Base-by-base conservation (phyloP, 2,113 vertebrate species). In the Nymphicus hollandicus region DNA sequence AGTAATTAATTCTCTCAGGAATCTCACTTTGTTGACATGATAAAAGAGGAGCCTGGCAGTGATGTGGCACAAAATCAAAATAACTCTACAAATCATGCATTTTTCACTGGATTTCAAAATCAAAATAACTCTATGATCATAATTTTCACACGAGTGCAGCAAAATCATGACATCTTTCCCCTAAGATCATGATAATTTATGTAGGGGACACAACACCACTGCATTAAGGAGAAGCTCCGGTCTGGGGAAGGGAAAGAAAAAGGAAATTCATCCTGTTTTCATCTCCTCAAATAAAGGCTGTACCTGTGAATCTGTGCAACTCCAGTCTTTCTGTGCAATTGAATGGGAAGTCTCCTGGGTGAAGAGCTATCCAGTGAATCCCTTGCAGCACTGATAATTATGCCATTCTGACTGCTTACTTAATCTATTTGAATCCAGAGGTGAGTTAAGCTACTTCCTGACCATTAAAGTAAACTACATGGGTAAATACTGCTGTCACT, bases 401-500 rank as follows among this genome's bases (percentile, higher is more conserved):
- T 68, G 93, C 97, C 87, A 69, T 93, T 96, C 96, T 95, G 96
- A 97, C 96, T 95, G 97, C 96, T 97, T 97, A 93, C 97, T 97
- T 98, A 97, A 97, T 98, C 96, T 97, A 97, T 98, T 95, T 97
- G 98, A 98, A 97, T 97, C 96, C 93, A 96, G 97, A 98, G 97
- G 98, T 97, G 97, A 98, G 97, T 97, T 97, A 97, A 96, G 97
- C 97, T 97, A 97, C 98, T 97, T 97, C 95, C 97, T 97, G 98
- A 97, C 97, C 96, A 97, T 98, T 97, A 97, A 97, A 97, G 97
- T 96, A 97, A 98, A 98, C 98, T 97, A 96, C 95, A 81, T 96
- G 97, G 97, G 98, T 97, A 98, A 98, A 98, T 95, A 98, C 96
- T 94, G 97, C 97, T 97, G 98, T 97, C 97, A 97, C 94, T 53